Base-by-base conservation (phyloP, 1,140 invertebrate species). In the Pissodes strobi region DNA sequence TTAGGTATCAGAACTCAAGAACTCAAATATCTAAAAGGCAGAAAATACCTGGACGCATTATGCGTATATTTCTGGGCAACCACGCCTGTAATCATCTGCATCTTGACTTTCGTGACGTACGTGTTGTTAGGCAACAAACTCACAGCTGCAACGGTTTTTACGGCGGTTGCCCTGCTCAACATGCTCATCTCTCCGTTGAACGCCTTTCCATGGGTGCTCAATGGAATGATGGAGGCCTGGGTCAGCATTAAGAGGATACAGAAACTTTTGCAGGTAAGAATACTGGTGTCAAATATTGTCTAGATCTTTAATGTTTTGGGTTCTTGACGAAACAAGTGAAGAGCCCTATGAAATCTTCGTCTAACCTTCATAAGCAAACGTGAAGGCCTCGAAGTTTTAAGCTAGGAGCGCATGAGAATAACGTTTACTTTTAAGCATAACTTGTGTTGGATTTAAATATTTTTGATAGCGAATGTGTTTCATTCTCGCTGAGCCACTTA, bases 11-110 rank as follows among this genome's bases (percentile, higher is more conserved):
- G 94, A 41, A 77, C 82, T 2, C 74, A 80, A 37, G 94, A 97
- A 81, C 73, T 97, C 15, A 86, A 86, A 51, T 90, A 88, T 73
- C 78, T 97, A 41, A 87, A 88, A 65, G 87, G 88, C 13, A 83
- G 94, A 66, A 99, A 99, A 82, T 99, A 99, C 80, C 79, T 99
- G 61, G 97, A 99, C 82, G 97, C 97, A n/a, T 79, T 97, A 45
- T 99, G 97, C 81, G 97, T 99, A 1, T 98, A 95, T 78, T 94
- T 99, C 77, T 99, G 97, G 97, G 97, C 97, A 0, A 96, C 94
- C 5, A 98, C 97, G n/a, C 97, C 97, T 0, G 91, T 98, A 41
- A 74, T 98, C 1, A 96, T 99, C 66, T 90, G 94, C 1, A 87
- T 97, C 53, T 81, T 97, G 1, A 98, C 95, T 0, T 95, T 99